Percentiles rank a stretch among this genome's conserved stretches.
Evolutionary conservation across 2,797 vertebrate genomes (phyloP).

Genomic region (Bovichtus diacanthus): DNA sequence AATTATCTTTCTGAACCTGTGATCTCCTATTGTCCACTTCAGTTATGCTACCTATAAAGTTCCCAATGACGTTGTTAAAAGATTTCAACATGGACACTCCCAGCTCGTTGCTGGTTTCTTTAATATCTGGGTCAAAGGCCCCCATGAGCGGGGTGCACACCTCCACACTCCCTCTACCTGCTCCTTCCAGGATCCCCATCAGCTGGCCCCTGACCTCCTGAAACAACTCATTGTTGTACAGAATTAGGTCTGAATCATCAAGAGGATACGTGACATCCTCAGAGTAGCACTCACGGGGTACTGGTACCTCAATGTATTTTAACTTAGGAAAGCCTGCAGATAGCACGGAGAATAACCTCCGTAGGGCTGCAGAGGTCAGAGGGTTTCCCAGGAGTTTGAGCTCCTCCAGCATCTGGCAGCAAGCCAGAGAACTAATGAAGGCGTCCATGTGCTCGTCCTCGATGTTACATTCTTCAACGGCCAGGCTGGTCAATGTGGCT

Average conservation of each 20-base stretch:
- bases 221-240: constrained; percentile 89
- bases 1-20: constrained; percentile 36
- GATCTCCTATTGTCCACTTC: constrained; percentile 74
- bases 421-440: constrained; percentile 82
- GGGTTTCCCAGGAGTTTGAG: constrained; percentile 95
- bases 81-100: constrained; percentile 90
- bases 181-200: constrained; percentile 83
- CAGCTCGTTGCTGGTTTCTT: constrained; percentile 94
- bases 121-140: constrained; percentile 91
- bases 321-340: constrained; percentile 84
- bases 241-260: constrained; percentile 85
- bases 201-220: constrained; percentile 84
- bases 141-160: constrained; percentile 91
- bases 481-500: constrained; percentile 84
- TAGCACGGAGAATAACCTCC: constrained; percentile 85
- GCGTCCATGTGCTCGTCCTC: constrained; percentile 86
- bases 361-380: constrained; percentile 85
- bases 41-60: constrained; percentile 82
- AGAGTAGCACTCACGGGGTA: constrained; percentile 94
- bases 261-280: constrained; percentile 88
- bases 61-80: constrained; percentile 89
- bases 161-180: constrained; percentile 86
- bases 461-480: constrained; percentile 92
- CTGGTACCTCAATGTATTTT: constrained; percentile 90
- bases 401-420: constrained; percentile 87